Evolutionary conservation across 1,140 invertebrate genomes (phyloP), one percentile per base, ranked within the genome.

Genomic region (Drosophila ananassae): DNA sequence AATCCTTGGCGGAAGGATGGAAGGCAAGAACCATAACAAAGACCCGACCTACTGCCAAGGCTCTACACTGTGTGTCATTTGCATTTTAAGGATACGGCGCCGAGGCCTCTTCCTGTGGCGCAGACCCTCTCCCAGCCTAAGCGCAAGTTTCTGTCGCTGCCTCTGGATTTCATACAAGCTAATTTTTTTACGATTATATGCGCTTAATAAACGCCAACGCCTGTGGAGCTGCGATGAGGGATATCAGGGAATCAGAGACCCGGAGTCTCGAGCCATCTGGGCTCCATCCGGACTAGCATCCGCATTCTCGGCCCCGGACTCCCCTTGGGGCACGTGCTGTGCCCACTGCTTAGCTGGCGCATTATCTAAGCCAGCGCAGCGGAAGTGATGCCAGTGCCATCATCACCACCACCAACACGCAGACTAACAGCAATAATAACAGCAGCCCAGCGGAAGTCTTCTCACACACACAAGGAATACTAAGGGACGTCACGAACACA

Each of bases 111-210:
- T 30, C 28, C 30, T 52, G 5, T 30, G 44, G 52, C 61, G 50
- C 28, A 58, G 44, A 39, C 10, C 17, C 10, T 17, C 24, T 28
- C 9, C 34, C 21, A n/a, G 28, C 9, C 56, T 48, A 3, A 64
- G 37, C 30, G 58, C 62, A 66, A 50, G 62, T 51, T 67, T 52
- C 34, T 57, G 41, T 7, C 2, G 44, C 44, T 47, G 5, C 41
- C 37, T 66, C n/a, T 44, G 53, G 66, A 51, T 82, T 82, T 69
- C 58, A 82, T 68, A 78, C 61, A 62, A 73, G 78, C 79, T 81
- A 81, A 81, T 81, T 77, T 81, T 76, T 81, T 81, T 81, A 81
- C 68, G 78, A 73, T 81, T 77, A 81, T 81, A 77, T 73, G 61
- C 67, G 63, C 58, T 77, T 81, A 77, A 81, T 81, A 81, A 81